Conservation (phyloP, 2,113 vertebrate genomes). For the Climacteris rufus region DNA sequence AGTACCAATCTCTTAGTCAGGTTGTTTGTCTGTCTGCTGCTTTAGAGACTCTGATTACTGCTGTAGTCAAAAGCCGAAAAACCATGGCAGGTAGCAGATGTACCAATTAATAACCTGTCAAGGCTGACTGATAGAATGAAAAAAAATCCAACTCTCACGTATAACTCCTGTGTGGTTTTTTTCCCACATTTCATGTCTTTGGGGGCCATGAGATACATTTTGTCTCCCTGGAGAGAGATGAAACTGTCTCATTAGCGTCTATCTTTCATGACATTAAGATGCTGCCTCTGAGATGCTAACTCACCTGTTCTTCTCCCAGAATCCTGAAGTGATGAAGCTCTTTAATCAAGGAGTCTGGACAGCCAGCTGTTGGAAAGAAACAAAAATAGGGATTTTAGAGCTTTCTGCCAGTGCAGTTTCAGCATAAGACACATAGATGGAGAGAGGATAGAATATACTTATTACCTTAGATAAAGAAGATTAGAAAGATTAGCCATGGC, state of each 20-base stretch:
- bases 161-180: background rate
- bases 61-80: background rate
- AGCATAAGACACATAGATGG: background rate
- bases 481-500: slow-evolving; percentile 49
- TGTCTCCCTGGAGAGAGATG: slow-evolving; percentile 39
- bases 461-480: slow-evolving; percentile 49
- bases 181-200: background rate
- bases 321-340: slow-evolving; percentile 92
- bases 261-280: slow-evolving; percentile 4
- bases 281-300: slow-evolving; percentile 47
- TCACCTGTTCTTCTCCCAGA: slow-evolving; percentile 89
- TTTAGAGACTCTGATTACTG: slow-evolving; percentile 17
- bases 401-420: background rate
- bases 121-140: slow-evolving; percentile 61
- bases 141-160: background rate
- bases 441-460: slow-evolving; percentile 19
- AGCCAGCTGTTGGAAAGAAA: slow-evolving; percentile 80
- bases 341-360: slow-evolving; percentile 85
- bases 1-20: background rate
- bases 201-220: slow-evolving; percentile 37
- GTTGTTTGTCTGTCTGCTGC: slow-evolving; percentile 16
- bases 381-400: slow-evolving; percentile 18
- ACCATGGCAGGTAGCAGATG: slow-evolving; percentile 70
- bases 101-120: slow-evolving; percentile 77
- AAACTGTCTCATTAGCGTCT: slow-evolving; percentile 64